These are phyloP conservation scores for Bedellia somnulentella DNA, from an alignment of 2,888 invertebrate species.

Conservation along the genomic window DNA sequence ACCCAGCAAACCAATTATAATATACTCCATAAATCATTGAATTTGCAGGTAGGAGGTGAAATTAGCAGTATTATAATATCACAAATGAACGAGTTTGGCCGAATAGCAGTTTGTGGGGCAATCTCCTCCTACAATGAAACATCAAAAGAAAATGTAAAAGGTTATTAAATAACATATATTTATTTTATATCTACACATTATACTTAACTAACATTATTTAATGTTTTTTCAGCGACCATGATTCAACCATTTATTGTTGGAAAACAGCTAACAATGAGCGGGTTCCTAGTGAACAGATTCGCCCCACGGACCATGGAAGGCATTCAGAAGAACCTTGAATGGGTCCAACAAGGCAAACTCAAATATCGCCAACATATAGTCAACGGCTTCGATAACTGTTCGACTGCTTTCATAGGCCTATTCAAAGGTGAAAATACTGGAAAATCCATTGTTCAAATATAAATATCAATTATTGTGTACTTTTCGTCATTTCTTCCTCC, in stretches of 20 bases:
- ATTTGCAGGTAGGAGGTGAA: constrained; percentile 63
- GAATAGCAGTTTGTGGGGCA: constrained; percentile 67
- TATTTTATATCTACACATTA: constrained; percentile 11
- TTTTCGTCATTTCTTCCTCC: not conserved
- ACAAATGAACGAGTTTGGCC: constrained; percentile 64
- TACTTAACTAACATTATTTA: not conserved
- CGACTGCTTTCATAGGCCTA: constrained; percentile 65
- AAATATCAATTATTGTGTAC: constrained; percentile 11
- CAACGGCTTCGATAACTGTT: constrained; percentile 67
- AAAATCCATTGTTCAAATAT: constrained; percentile 66
- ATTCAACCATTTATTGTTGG: constrained; percentile 56
- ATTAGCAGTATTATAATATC: constrained; percentile 60
- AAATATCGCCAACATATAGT: constrained; percentile 66
- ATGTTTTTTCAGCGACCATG: not conserved
- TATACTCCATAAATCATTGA: too few relatives aligned
- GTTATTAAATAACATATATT: constrained; percentile 14
- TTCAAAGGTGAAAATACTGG: constrained; percentile 65
- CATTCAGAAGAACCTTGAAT: constrained; percentile 59
- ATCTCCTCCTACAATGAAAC: constrained; percentile 66
- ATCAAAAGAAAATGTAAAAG: constrained; percentile 40
- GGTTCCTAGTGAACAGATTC: constrained; percentile 59
- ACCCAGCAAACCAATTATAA: too few relatives aligned
- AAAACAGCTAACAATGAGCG: constrained; percentile 66
- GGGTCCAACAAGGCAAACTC: constrained; percentile 68
- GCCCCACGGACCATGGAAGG: constrained; percentile 59